Conservation (phyloP, 2,797 vertebrate species). For the Limosa lapponica region DNA sequence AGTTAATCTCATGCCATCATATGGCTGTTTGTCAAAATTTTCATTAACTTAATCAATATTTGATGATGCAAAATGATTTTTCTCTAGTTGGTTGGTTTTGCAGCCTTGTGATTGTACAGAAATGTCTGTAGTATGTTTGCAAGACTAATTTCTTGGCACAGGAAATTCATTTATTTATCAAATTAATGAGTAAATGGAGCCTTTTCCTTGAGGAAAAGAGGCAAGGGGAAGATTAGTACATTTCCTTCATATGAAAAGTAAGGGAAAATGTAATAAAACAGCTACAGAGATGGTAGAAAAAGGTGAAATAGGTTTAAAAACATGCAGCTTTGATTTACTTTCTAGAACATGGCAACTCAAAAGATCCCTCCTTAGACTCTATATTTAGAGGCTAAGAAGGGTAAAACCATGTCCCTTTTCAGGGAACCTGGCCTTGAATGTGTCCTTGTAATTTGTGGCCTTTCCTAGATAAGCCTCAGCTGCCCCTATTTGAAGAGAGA, state of each 20-base stretch:
- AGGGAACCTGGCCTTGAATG: neutral
- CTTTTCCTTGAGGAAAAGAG: neutral
- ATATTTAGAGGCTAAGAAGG: neutral
- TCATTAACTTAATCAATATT: conserved; percentile 47
- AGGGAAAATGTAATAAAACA: neutral
- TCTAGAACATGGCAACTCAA: neutral
- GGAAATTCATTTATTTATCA: neutral
- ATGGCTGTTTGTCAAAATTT: conserved; percentile 29
- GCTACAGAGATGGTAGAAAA: neutral
- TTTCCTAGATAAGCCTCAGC: neutral
- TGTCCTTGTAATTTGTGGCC: neutral
- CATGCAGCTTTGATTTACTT: neutral
- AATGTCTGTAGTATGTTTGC: neutral
- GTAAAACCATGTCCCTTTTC: neutral
- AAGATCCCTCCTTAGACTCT: neutral
- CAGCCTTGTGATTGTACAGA: neutral
- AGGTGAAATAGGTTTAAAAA: neutral
- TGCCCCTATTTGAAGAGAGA: accelerated
- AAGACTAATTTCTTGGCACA: conserved; percentile 16
- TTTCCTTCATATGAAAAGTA: neutral
- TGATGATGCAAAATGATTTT: conserved; percentile 24
- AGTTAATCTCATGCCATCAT: conserved; percentile 21
- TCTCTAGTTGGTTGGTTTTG: conserved; percentile 12
- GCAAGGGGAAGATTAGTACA: neutral
- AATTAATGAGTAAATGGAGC: neutral